Conservation (phyloP, 2,888 invertebrate species). For the Rhingia rostrata region DNA sequence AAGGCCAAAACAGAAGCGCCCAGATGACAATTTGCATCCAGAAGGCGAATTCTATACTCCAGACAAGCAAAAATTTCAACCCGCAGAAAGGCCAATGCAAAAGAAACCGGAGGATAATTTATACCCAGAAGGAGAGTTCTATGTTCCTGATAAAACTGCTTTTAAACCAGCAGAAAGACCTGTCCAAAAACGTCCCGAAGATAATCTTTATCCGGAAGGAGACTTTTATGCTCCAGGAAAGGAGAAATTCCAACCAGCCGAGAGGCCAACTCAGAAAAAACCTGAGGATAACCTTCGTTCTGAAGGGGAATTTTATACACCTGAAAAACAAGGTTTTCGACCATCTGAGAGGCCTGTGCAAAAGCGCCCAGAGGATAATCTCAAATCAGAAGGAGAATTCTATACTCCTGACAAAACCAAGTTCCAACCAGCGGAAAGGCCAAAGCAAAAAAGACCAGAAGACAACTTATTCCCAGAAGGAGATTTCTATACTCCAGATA, state of each 20-base stretch:
- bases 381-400: constrained; percentile 84
- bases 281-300: constrained; percentile 84
- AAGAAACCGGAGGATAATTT: no score
- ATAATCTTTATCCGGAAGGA: constrained; percentile 85
- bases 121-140: constrained; percentile 37
- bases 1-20: no score
- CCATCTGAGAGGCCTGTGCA: constrained; percentile 83
- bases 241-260: constrained; percentile 84
- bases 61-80: no score
- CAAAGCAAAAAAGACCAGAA: constrained; percentile 84
- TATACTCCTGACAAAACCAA: constrained; percentile 82
- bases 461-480: constrained; percentile 86
- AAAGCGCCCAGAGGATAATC: constrained; percentile 84
- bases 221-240: constrained; percentile 84
- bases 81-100: no score
- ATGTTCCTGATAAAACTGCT: constrained; percentile 78
- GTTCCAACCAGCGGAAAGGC: constrained; percentile 84
- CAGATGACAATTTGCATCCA: no score
- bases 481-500: constrained; percentile 81
- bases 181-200: constrained; percentile 82
- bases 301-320: constrained; percentile 85
- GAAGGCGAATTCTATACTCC: no score
- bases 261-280: constrained; percentile 82
- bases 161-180: constrained; percentile 83
- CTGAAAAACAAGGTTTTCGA: constrained; percentile 80